Base-by-base conservation (phyloP, 2,797 vertebrate genomes). In the Cottoperca gobio region DNA sequence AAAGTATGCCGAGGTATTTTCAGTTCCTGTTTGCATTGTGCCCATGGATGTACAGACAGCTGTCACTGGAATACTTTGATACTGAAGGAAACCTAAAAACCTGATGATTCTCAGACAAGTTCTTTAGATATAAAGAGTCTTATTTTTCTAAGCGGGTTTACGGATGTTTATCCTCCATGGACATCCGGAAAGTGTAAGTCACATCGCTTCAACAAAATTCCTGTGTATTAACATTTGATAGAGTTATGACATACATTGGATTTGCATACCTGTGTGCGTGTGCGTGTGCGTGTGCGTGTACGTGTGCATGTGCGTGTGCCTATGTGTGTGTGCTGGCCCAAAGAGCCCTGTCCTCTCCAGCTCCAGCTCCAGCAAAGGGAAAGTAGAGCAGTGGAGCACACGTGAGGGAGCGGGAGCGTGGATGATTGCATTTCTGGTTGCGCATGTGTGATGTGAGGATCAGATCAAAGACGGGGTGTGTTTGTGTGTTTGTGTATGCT, bases 351-450 rank as follows among this genome's bases (percentile, higher is more conserved):
- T 84, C 72, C 73, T 86, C 73, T 75, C 57, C 63, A 66, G 66
- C 73, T 75, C 57, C 63, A 66, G 66, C 73, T 89, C 70, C 60
- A 69, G 60, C 82, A 65, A 74, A 74, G 60, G 65, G 70, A 90
- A 91, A 92, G 87, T 92, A 91, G 92, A 94, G 90, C 90, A 94
- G 85, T 92, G 86, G 91, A 91, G 74, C 91, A 79, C 92, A 92
- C 86, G 87, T 92, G 91, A 92, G 81, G 45, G 61, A 79, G 82
- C 63, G 54, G 69, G 82, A 88, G 81, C 67, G 49, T 87, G 90
- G 82, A 81, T 87, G 65, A 91, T 85, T 83, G 63, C 52, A 70
- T 53, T 80, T 82, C 63, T 73, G 26, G 58, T 50, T 66, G 88
- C 73, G 81, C 89, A 86, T 89, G 87, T 84, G 83, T 71, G 67